Conservation (phyloP, 2,113 vertebrate species). For the Pluvianellus socialis region DNA sequence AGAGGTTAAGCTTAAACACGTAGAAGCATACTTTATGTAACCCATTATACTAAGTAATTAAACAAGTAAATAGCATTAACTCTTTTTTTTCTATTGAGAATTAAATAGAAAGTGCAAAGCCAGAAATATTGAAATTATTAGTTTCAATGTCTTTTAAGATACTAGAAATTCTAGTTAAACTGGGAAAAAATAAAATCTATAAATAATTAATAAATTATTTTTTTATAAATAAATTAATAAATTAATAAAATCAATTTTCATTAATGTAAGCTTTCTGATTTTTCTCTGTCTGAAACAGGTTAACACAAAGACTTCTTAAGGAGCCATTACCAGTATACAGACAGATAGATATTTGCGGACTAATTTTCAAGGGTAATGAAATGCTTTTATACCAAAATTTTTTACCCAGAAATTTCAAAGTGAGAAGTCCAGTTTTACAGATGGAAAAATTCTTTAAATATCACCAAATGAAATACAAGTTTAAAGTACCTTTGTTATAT, state of each 20-base stretch:
- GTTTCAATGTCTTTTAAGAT: background rate
- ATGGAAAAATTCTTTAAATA: background rate
- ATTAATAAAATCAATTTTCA: background rate
- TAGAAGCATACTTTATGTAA: background rate
- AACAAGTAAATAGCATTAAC: background rate
- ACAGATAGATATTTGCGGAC: background rate
- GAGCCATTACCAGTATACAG: background rate
- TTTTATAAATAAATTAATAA: too few relatives aligned
- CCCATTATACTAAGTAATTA: background rate
- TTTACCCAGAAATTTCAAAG: background rate
- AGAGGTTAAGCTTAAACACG: background rate
- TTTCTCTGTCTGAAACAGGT: background rate
- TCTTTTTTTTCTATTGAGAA: background rate
- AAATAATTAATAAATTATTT: background rate
- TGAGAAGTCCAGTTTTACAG: background rate
- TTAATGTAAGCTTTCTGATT: background rate
- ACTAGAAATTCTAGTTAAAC: background rate
- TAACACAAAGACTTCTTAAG: background rate
- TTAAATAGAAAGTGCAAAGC: background rate
- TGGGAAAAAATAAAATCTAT: background rate
- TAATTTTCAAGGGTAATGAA: background rate
- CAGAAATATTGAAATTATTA: background rate
- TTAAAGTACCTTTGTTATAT: background rate
- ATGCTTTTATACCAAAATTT: background rate
- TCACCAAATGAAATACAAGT: background rate